A percentile compares a stretch with the other conserved stretches of the same genome.
Evolutionary conservation across 2,888 invertebrate genomes (phyloP).

Genomic region (Eremobia ochroleuca): DNA sequence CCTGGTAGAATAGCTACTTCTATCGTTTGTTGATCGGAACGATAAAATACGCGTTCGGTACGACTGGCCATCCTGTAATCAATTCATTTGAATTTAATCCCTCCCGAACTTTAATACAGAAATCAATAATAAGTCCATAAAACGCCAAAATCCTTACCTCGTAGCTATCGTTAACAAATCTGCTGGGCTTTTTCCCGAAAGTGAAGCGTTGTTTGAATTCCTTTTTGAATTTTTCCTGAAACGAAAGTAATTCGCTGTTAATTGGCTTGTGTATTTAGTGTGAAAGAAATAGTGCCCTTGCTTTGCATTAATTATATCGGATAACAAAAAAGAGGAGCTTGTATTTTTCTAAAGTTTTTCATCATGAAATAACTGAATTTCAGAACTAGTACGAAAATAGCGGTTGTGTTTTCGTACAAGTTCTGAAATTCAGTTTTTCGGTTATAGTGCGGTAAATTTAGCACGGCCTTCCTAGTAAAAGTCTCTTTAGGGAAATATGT

Average conservation of each 20-base stretch:
- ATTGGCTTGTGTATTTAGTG: constrained; percentile 18
- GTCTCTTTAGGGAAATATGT: constrained; percentile 61
- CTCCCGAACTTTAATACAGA: neutral
- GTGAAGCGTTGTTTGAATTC: constrained; percentile 94
- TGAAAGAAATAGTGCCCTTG: neutral
- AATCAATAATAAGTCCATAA: constrained; percentile 10
- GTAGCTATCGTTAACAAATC: constrained; percentile 87
- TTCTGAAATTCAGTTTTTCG: constrained; percentile 21
- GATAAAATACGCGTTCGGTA: constrained; percentile 86
- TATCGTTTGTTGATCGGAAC: constrained; percentile 86
- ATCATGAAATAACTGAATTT: too few relatives aligned
- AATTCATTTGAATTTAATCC: constrained; percentile 47
- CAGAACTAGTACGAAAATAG: too few relatives aligned
- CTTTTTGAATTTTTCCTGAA: constrained; percentile 95
- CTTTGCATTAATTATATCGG: neutral
- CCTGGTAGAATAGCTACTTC: constrained; percentile 81
- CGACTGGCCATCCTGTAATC: constrained; percentile 86
- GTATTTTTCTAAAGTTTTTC: neutral
- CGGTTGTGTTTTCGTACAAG: neutral
- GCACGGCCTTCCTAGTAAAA: constrained; percentile 32
- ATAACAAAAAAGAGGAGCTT: neutral
- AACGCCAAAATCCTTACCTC: constrained; percentile 77
- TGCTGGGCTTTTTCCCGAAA: constrained; percentile 87
- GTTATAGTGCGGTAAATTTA: constrained; percentile 22
- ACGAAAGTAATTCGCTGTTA: constrained; percentile 59